phyloP scores from a whole-genome alignment of 37 sponge, comb jelly and placozoan species.

The Agelas oroides region DNA sequence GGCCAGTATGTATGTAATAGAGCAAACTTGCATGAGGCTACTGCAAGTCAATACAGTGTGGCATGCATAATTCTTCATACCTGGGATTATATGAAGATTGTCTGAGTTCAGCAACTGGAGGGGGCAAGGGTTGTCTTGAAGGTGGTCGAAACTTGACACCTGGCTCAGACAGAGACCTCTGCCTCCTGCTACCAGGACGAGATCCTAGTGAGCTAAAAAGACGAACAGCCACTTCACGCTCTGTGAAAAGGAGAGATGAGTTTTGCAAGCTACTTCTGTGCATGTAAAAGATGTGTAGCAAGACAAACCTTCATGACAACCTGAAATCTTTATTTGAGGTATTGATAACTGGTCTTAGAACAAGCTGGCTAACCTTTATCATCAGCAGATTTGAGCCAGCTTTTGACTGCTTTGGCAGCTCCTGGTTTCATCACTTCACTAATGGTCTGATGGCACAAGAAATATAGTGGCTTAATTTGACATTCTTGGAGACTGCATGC shows the following conservation, averaged over 20 bases:
- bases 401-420: constrained; percentile 71
- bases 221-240: constrained; percentile 74
- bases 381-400: constrained; percentile 64
- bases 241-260: constrained; percentile 12
- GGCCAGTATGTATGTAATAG: too few species aligned
- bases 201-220: constrained; percentile 77
- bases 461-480: too few species aligned
- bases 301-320: too few species aligned
- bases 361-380: constrained; percentile 53
- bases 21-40: too few species aligned
- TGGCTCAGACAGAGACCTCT: constrained; percentile 44
- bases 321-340: too few species aligned
- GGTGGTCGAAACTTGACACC: neutral
- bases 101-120: neutral
- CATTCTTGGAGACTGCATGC: too few species aligned
- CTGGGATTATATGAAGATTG: too few species aligned
- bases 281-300: too few species aligned
- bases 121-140: constrained; percentile 45
- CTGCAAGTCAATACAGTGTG: too few species aligned
- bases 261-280: too few species aligned
- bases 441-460: constrained; percentile 65
- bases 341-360: too few species aligned
- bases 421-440: constrained; percentile 67
- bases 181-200: constrained; percentile 20
- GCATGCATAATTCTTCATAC: too few species aligned